Base-by-base conservation (phyloP, 2,888 invertebrate genomes). In the Limenitis arthemis region DNA sequence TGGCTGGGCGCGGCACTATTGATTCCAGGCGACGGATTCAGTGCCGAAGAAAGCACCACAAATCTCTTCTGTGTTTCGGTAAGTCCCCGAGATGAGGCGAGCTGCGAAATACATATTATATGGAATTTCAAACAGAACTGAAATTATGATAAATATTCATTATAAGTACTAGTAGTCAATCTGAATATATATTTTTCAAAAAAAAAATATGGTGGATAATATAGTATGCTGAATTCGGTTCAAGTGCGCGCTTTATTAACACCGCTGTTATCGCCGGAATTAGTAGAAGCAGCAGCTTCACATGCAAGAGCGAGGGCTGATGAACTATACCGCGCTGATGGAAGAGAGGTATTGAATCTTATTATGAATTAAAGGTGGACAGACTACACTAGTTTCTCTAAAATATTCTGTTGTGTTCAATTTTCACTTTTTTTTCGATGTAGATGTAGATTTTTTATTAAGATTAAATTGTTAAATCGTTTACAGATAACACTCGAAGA, bases 1-100 rank as follows among this genome's bases (percentile, higher is more conserved):
- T 93, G 94, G 66, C 89, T 99, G 39, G 94, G 95, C 67, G 88
- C 98, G 51, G 96, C 96, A 1, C 91, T 99, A 63, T 86, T 99
- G 44, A 89, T 99, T 52, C 99, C 99, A 1, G 98, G 98, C 72
- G 99, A 99, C 81, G 99, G 98, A 20, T 98, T 97, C 84, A 97
- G 97, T 71, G 97, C 97, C 72, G 98, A 99, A 79, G 96, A 96
- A 93, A 58, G 98, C 89, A 50, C 93, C 93, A 41, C 96, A 94
- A 42, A 96, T 90, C 70, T 99, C 98, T 63, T 98, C 97, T 6
- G 93, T 91, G 2, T 69, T 70, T 1, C 81, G 76, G 66, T 84
- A 84, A 58, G 73, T 71, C 58, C 82, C 78, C 49, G 85, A 83
- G 61, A 86, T 82, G 8, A 86, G 71, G 0, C 82, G 83, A 3